A percentile compares a stretch with the other conserved stretches of the same genome.
Evolutionary conservation across 2,113 vertebrate genomes (phyloP).

Genomic region (Guaruba guarouba): DNA sequence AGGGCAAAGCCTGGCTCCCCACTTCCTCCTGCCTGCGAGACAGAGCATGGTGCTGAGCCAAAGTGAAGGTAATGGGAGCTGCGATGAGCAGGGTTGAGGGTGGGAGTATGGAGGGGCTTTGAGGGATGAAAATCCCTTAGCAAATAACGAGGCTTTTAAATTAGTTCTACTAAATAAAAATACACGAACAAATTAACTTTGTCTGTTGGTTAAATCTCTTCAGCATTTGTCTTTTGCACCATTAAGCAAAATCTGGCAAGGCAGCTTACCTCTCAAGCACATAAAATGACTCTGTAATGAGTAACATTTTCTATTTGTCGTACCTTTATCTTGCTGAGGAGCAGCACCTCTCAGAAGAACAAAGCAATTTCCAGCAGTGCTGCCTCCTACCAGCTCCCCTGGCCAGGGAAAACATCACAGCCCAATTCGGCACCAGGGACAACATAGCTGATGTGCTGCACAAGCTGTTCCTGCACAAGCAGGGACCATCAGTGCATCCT

Average conservation of each 20-base stretch:
- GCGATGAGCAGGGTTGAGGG: accelerated
- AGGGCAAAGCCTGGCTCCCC: not conserved
- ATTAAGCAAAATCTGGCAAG: not conserved
- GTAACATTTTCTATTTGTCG: not conserved
- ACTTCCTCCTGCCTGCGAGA: not conserved
- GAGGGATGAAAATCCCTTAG: not conserved
- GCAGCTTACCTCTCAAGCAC: not conserved
- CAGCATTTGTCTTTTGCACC: not conserved
- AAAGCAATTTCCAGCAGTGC: slow-evolving; percentile 3
- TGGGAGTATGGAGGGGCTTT: not conserved
- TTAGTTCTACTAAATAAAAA: slow-evolving; percentile 11
- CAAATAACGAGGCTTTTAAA: not conserved
- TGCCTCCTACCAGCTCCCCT: not conserved
- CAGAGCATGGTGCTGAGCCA: not conserved
- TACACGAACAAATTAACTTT: not conserved
- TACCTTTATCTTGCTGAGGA: not conserved
- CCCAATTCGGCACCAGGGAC: not conserved
- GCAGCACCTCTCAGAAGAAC: not conserved
- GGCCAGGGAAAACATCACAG: not conserved
- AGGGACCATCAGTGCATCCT: not conserved
- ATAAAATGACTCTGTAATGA: not conserved
- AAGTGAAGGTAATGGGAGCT: accelerated
- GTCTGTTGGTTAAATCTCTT: not conserved
- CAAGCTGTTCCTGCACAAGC: not conserved
- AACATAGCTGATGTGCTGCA: not conserved